Conservation (phyloP, 1,140 invertebrate species). For the Aphelenchoides fujianensis region DNA sequence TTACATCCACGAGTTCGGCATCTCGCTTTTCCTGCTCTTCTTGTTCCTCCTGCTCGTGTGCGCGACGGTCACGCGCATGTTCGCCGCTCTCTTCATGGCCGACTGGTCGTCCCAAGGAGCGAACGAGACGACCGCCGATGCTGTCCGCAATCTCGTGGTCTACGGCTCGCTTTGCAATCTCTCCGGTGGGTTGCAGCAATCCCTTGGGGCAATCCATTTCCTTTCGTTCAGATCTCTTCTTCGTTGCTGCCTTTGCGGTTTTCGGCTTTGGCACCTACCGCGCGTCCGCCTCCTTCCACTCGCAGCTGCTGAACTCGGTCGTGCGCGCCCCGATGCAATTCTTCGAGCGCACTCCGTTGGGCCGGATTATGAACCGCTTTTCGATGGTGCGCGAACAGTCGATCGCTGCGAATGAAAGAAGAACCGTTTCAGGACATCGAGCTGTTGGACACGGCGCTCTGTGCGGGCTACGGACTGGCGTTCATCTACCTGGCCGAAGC, state of each 20-base stretch:
- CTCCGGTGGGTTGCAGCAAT: too few species aligned
- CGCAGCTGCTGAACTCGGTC: background rate
- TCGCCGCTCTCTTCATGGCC: conserved; percentile 1
- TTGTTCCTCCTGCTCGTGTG: background rate
- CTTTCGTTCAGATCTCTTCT: too few species aligned
- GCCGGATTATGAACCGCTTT: conserved; percentile 9
- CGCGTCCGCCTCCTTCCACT: background rate
- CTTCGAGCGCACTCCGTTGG: conserved; percentile 1
- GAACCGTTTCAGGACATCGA: conserved; percentile 58
- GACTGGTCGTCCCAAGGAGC: background rate
- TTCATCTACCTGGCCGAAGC: background rate
- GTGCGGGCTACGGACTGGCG: background rate
- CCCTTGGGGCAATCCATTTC: too few species aligned
- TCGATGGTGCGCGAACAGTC: background rate
- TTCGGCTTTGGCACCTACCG: background rate
- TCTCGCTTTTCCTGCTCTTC: background rate
- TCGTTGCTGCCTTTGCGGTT: background rate
- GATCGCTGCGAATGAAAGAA: conserved; percentile 2
- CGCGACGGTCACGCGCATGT: background rate
- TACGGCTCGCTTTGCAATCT: background rate
- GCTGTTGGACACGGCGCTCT: conserved; percentile 2
- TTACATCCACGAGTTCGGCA: background rate
- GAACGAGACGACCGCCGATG: background rate
- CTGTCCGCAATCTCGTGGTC: background rate
- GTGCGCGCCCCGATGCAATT: conserved; percentile 4